Evolutionary conservation across 2,797 vertebrate genomes (phyloP).

Genomic region (Amblyraja radiata): DNA sequence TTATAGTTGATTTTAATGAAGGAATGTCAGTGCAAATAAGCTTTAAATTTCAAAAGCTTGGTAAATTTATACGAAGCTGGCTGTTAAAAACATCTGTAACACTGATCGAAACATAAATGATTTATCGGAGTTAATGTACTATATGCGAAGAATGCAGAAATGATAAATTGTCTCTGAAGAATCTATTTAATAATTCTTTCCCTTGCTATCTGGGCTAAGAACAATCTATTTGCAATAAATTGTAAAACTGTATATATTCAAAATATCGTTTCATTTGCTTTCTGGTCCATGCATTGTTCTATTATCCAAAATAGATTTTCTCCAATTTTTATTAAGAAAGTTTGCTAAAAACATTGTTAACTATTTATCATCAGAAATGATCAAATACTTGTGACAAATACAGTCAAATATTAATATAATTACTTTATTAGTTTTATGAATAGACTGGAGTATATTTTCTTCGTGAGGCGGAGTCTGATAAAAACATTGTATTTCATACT

Average conservation of each 20-base stretch:
- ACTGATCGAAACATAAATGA: background rate
- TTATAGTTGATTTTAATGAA: background rate
- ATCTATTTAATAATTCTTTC: background rate
- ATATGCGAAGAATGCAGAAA: background rate
- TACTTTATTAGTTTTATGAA: background rate
- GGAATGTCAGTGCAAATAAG: background rate
- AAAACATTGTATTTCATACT: background rate
- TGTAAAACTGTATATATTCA: background rate
- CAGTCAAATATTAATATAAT: background rate
- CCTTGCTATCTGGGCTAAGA: background rate
- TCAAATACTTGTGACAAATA: background rate
- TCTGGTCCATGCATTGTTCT: background rate
- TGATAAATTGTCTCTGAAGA: background rate
- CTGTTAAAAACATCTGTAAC: background rate
- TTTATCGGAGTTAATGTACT: background rate
- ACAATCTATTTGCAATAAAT: background rate
- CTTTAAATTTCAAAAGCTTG: background rate
- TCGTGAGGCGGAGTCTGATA: background rate
- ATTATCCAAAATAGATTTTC: background rate
- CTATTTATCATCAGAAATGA: background rate
- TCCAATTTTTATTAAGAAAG: background rate
- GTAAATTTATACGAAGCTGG: background rate
- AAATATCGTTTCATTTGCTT: slow-evolving; percentile 1
- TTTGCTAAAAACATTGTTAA: background rate
- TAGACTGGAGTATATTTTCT: background rate